Base-by-base conservation (phyloP, 2,888 invertebrate species). In the Cacoxenus indagator region DNA sequence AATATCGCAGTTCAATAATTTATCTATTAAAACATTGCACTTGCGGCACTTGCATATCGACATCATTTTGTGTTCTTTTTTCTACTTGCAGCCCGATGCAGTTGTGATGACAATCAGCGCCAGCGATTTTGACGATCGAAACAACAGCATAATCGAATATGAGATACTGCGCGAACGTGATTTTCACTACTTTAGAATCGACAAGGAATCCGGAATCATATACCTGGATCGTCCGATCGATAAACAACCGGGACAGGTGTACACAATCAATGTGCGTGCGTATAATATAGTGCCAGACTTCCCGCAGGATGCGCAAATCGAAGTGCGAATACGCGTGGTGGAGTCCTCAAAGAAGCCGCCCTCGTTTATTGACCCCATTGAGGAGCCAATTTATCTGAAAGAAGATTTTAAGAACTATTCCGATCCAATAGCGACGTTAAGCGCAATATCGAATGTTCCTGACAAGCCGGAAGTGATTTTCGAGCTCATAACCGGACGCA, bases 71-170 rank as follows among this genome's bases (percentile, higher is more conserved):
- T 67, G 65, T 61, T 71, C 54, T 73, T 68, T 67, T 66, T 68
- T 72, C 65, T 70, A 70, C 29, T 85, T 85, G 27, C 82, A 88
- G 87, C 81, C 86, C 74, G 86, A 87, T 75, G 84, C 85, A 67
- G 93, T 94, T 85, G 95, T 96, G 72, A 95, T 96, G 94, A 91
- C 95, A 85, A 94, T 97, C 86, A 96, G 96, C 70, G 96, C 97
- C 17, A 96, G 96, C 31, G 97, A 96, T 87, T 93, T 95, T 76
- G 97, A 98, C 84, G 95, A 96, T 84, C 96, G 96, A 14, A 92
- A 94, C 85, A 98, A 98, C 89, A 96, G 96, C 69, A 92, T 93
- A 78, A 92, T 97, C 11, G 91, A 91, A 73, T 97, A 96, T 76
- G 85, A 86, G 76, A 85, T 86, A 31, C 85, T 88, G 61, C 79